These are phyloP conservation scores for Stegophylla sp. DNA, from an alignment of 2,888 invertebrate species.

Conservation along the genomic window DNA sequence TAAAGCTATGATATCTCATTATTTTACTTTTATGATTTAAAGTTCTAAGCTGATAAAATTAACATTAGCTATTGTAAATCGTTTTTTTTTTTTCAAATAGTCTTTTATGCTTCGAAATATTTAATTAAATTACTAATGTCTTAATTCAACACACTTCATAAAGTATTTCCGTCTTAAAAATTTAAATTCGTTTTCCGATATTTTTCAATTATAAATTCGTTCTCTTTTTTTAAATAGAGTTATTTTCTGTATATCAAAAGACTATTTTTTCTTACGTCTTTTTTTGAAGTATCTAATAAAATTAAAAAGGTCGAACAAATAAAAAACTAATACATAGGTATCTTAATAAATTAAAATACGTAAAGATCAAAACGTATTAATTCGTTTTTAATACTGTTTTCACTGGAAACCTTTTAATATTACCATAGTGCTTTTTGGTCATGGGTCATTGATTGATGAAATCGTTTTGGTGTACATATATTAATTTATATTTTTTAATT, in stretches of 20 bases:
- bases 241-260: not conserved
- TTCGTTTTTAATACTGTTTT: not conserved
- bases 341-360: not conserved
- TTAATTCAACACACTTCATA: not conserved
- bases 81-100: no score
- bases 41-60: no score
- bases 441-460: no score
- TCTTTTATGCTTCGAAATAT: not conserved
- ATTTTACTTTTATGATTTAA: no score
- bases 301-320: not conserved
- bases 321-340: not conserved
- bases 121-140: not conserved
- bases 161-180: slow-evolving; percentile 18
- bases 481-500: no score
- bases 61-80: no score
- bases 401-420: not conserved
- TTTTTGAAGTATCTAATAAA: not conserved
- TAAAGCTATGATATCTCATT: no score
- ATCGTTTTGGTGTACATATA: no score
- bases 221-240: not conserved
- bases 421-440: no score
- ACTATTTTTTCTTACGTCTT: not conserved
- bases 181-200: slow-evolving; percentile 14
- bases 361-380: not conserved
- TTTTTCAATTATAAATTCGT: not conserved